A percentile compares a stretch with the other conserved stretches of the same genome.
phyloP scores from a whole-genome alignment of 1,140 invertebrate species.

The Lerema accius region DNA sequence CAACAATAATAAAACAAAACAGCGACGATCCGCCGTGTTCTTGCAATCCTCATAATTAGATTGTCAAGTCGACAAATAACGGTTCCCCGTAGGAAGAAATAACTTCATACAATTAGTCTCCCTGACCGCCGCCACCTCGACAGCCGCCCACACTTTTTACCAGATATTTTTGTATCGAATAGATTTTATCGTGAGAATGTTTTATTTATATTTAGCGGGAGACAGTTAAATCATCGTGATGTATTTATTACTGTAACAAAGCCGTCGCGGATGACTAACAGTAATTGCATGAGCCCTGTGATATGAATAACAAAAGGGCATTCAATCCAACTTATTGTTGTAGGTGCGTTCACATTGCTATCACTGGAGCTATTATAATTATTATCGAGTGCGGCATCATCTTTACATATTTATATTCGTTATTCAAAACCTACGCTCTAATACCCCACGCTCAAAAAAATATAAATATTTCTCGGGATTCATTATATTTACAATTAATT shows the following conservation, averaged over 20 bases:
- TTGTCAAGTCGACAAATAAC: conserved; percentile 8
- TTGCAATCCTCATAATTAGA: too few relatives aligned
- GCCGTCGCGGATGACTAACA: background rate
- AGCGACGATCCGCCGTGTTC: too few relatives aligned
- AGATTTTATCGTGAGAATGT: conserved; percentile 20
- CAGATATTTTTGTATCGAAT: conserved; percentile 24
- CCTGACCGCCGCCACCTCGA: conserved; percentile 1
- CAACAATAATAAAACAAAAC: too few relatives aligned
- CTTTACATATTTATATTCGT: too few relatives aligned
- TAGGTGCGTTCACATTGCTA: background rate
- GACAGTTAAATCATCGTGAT: background rate
- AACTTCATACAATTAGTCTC: conserved; percentile 26
- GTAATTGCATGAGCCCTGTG: background rate
- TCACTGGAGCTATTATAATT: background rate
- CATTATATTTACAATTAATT: too few relatives aligned
- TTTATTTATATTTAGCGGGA: conserved; percentile 11
- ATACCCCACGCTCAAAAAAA: too few relatives aligned
- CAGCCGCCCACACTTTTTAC: conserved; percentile 21
- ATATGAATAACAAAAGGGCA: background rate
- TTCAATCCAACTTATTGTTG: background rate
- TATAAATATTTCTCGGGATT: too few relatives aligned
- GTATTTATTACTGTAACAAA: background rate
- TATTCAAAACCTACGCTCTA: too few relatives aligned
- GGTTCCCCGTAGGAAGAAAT: conserved; percentile 13
- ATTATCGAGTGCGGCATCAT: too few relatives aligned